Evolutionary conservation across 2,888 invertebrate species (phyloP).

Genomic region (Cancer borealis): DNA sequence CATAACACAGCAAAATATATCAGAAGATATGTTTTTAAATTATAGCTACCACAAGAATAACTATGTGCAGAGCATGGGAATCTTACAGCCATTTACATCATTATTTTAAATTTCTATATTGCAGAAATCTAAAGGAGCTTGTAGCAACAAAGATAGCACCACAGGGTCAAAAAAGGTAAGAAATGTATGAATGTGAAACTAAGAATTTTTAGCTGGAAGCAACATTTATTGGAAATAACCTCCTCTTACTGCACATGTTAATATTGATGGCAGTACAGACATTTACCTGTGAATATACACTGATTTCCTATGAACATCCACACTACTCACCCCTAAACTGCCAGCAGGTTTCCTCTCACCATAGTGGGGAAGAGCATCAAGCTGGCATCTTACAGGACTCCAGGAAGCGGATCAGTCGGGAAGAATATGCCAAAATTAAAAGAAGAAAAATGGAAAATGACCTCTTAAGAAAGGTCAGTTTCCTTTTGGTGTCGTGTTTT

Average conservation of each 20-base stretch:
- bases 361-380: neutral
- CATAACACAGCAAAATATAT: too few relatives aligned
- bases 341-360: neutral
- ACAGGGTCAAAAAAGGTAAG: neutral
- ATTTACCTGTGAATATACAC: neutral
- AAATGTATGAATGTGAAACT: neutral
- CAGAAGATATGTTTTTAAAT: too few relatives aligned
- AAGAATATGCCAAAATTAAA: conserved; percentile 16
- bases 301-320: neutral
- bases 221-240: neutral
- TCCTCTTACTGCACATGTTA: neutral
- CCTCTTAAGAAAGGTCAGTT: neutral
- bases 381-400: neutral
- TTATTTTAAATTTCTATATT: neutral
- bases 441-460: conserved; percentile 27
- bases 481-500: neutral
- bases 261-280: neutral
- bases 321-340: neutral
- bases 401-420: neutral
- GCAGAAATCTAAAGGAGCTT: neutral
- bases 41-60: too few relatives aligned
- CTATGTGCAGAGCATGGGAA: neutral
- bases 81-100: neutral
- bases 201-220: neutral
- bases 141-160: neutral